Base-by-base conservation (phyloP, 2,797 vertebrate genomes). In the Gadopsis bispinosus region DNA sequence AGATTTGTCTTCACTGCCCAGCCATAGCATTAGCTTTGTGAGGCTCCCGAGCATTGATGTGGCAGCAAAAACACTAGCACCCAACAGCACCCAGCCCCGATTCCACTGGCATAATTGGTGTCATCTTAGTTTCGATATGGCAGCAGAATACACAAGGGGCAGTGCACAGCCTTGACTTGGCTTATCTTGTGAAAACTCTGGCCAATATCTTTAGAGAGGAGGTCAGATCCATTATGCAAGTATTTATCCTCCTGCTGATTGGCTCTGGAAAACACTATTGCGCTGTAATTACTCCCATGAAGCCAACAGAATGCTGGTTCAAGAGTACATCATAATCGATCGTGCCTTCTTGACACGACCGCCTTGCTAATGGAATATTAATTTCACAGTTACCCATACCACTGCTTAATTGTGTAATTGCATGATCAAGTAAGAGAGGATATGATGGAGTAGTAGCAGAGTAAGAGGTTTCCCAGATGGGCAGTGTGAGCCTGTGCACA, bases 101-200 rank as follows among this genome's bases (percentile, higher is more conserved):
- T 80, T 85, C 61, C 48, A 77, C 56, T 77, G 77, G 51, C 69
- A 69, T 86, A 87, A 92, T 89, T 86, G 84, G 72, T 88, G 84
- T 87, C 77, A 67, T 80, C 85, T 85, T 60, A 53, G 76, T 83
- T 86, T 75, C 4, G 26, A 69, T 75, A 58, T 68, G 74, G 76
- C 75, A 78, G 75, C 80, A 79, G 75, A 86, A 81, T 61, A 76
- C 54, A 67, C 77, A 76, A 0, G 47, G 60, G 66, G 59, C 70
- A 58, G n/a, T 13, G 62, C 9, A 51, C 69, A 70, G 71, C 81
- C 86, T 75, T 79, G 80, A 90, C 85, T 86, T 80, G 74, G 47
- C 73, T 75, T 53, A 35, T 63, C 61, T 65, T n/a, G 35, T 83
- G 41, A 64, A 87, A 83, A 75, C 73, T 77, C 17, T 12, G n/a